Percentiles rank a stretch among this genome's conserved stretches.
phyloP scores from a whole-genome alignment of 2,113 vertebrate genomes.

The Nettapus auritus region DNA sequence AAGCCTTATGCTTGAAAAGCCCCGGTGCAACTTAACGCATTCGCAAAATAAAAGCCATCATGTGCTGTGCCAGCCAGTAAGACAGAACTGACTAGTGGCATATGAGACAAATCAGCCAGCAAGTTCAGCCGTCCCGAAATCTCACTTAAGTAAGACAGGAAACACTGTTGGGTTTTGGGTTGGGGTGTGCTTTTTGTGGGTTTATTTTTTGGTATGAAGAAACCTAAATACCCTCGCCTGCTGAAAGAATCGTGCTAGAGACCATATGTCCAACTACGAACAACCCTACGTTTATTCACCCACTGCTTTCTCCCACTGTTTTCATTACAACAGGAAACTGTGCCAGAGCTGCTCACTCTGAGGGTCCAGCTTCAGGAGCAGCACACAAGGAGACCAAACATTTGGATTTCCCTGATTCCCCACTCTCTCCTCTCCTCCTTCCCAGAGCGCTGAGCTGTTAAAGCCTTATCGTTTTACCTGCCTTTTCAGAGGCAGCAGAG shows the following conservation, averaged over 20 bases:
- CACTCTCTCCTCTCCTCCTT: not conserved
- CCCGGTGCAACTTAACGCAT: not conserved
- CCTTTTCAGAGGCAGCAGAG: not conserved
- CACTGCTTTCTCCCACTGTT: conserved; percentile 51
- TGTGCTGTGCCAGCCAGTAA: not conserved
- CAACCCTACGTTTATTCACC: conserved; percentile 23
- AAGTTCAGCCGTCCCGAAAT: conserved; percentile 6
- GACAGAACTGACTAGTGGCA: not conserved
- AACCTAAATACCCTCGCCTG: conserved; percentile 17
- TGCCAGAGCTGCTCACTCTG: conserved; percentile 4
- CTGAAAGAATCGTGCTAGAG: conserved; percentile 23
- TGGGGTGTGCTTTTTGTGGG: not conserved
- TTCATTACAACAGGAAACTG: conserved; percentile 35
- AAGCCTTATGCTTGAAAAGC: conserved; percentile 1
- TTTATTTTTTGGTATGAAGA: not conserved
- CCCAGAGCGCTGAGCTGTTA: not conserved
- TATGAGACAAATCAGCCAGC: not conserved
- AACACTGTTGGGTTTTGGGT: not conserved
- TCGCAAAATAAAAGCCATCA: not conserved
- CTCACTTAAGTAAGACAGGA: not conserved
- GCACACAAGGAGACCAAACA: not conserved
- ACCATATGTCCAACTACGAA: conserved; percentile 23
- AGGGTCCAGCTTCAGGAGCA: conserved; percentile 10
- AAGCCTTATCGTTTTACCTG: not conserved
- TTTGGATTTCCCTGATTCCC: not conserved